Evolutionary conservation across 2,113 vertebrate genomes (phyloP).

Genomic region (Microtus oregoni): DNA sequence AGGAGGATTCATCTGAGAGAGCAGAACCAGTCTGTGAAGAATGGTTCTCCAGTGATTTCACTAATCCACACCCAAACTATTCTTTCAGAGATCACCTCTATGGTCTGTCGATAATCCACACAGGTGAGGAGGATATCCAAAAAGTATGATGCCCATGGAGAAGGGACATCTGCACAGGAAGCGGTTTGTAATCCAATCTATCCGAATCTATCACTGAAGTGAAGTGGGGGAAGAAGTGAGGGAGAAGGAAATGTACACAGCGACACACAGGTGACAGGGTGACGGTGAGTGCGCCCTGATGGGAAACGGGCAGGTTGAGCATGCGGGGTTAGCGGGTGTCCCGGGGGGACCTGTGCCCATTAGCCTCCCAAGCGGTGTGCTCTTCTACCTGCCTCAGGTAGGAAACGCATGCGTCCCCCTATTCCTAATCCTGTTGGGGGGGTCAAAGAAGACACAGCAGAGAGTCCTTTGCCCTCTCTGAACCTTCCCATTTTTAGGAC

Average conservation of each 20-base stretch:
- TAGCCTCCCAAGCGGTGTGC: too few relatives aligned
- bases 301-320: background rate
- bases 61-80: background rate
- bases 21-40: background rate
- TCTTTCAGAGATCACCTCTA: background rate
- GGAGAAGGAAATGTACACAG: background rate
- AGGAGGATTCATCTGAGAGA: background rate
- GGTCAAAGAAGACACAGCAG: background rate
- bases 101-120: background rate
- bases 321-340: background rate
- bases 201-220: background rate
- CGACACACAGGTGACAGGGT: background rate
- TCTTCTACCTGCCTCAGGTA: background rate
- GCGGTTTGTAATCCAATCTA: background rate
- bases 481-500: background rate
- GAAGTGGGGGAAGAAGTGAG: background rate
- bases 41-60: background rate
- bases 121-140: background rate
- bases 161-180: background rate
- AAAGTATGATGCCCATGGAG: background rate
- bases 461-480: background rate
- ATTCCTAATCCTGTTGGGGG: background rate
- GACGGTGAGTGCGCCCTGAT: background rate
- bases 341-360: background rate
- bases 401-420: background rate